Base-by-base conservation (phyloP, 2,888 invertebrate species). In the Hypolimnas misippus region DNA sequence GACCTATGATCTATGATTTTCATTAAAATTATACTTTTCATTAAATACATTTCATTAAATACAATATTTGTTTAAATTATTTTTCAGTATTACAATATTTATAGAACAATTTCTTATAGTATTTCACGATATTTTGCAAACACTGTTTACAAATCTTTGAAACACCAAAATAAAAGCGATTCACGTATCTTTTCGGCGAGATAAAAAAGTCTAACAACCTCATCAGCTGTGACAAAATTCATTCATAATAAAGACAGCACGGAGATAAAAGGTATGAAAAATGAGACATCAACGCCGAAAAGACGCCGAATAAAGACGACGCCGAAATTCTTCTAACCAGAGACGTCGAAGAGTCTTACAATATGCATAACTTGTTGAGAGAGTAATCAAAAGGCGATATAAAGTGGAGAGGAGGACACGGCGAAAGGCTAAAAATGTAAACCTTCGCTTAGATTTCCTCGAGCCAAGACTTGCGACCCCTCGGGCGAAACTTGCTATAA, bases 341-440 rank as follows among this genome's bases (percentile, higher is more conserved):
- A 80, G 77, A 72, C 73, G 78, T 77, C 79, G 76, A 81, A 79
- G 78, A 86, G 84, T 87, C 84, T 83, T 89, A 89, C 87, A 90
- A 89, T 90, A 90, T 91, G 89, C 90, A 91, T 90, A 91, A 89
- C 90, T 91, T 89, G 89, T 89, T 90, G 89, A 88, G 86, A 89
- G 89, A 87, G 90, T 90, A 92, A 92, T 92, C 92, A 91, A 92
- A 92, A 90, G 89, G 84, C 89, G 90, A 91, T 91, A 90, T 89
- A 92, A 90, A 90, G 89, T 87, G 85, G 84, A 84, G 87, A 85
- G 82, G 82, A 85, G 87, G 87, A 90, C 87, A 88, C 85, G 86
- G 83, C 82, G 86, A 90, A 90, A 91, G 91, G 90, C 89, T 91
- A 90, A 91, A 90, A 90, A 89, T 87, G 86, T 89, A 87, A 90